Evolutionary conservation across 2,888 invertebrate species (phyloP), one percentile per base, ranked within the genome.

Genomic region (Elmis aenea): DNA sequence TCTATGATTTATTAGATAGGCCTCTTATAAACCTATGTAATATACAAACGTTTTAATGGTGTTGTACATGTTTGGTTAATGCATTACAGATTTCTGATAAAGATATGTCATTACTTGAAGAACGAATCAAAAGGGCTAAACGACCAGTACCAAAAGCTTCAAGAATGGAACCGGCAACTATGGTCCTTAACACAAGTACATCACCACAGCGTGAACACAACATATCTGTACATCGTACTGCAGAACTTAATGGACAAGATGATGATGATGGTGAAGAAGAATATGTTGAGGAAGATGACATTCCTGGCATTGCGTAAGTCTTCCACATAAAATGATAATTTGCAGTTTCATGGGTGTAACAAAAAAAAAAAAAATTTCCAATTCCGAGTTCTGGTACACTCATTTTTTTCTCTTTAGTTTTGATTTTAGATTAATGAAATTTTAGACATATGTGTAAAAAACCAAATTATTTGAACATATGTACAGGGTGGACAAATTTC

Each of bases 101-200:
- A 68, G 97, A 97, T 61, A 77, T 88, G 59, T 90, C 92, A 0
- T 75, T 96, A 53, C 70, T 99, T 27, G 96, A 97, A 58, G 97
- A 99, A 68, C 79, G 97, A 26, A 95, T 99, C 37, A 96, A 96
- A 64, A 78, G 97, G 13, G 85, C 91, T 1, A 85, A 86, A 62
- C 73, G 73, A 64, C 76, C 70, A 54, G 76, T 67, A 51, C 45
- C 45, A 4, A 50, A 55, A 33, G 52, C 55, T n/a, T 18, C 39
- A 13, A 44, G 46, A 30, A 25, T 46, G 2, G 42, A 54, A 25
- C 31, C 50, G 10, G 42, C 26, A 11, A 11, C 28, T 5, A 5
- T 30, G 3, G 13, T 22, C 12, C 9, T 13, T 2, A 33, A 29
- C 12, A 13, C 26, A 13, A 33, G 13, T 18, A 32, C 3, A 11